These are phyloP conservation scores for Plagodis dolabraria DNA, from an alignment of 2,888 invertebrate species.

Conservation along the genomic window DNA sequence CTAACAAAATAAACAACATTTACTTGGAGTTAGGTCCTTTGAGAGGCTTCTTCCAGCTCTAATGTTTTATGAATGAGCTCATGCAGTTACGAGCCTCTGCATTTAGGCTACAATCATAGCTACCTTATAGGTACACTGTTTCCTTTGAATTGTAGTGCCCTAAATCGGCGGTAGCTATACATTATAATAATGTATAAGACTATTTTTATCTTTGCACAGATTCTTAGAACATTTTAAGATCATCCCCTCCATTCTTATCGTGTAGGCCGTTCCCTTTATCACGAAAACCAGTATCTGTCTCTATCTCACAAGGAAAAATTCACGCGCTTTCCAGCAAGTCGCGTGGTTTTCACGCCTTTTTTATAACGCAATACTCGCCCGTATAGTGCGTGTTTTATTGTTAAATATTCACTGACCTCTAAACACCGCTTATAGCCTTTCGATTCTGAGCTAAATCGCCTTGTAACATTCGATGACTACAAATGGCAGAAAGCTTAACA, in stretches of 20 bases:
- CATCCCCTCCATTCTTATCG: conserved; percentile 71
- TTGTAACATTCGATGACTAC: conserved; percentile 28
- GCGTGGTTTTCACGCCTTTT: conserved; percentile 58
- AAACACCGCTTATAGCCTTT: conserved; percentile 43
- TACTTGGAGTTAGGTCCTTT: conserved; percentile 81
- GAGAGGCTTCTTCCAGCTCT: conserved; percentile 69
- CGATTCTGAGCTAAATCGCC: conserved; percentile 35
- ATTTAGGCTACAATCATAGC: conserved; percentile 27
- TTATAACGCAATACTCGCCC: conserved; percentile 42
- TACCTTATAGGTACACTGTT: neutral
- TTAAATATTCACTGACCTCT: conserved; percentile 32
- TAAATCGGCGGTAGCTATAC: conserved; percentile 1
- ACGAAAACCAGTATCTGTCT: conserved; percentile 75
- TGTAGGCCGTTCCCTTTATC: conserved; percentile 82
- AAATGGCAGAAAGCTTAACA: conserved; percentile 9
- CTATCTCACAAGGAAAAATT: conserved; percentile 77
- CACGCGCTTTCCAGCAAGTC: conserved; percentile 64
- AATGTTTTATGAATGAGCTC: conserved; percentile 81
- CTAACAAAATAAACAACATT: conserved; percentile 83
- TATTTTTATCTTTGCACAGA: conserved; percentile 54
- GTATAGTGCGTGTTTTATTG: conserved; percentile 29
- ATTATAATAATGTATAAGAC: conserved; percentile 13
- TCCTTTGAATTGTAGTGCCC: conserved; percentile 1
- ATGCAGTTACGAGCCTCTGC: conserved; percentile 64
- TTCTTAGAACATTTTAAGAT: conserved; percentile 77